Conservation (phyloP, 2,797 vertebrate genomes). For the Rousettus madagascariensis region DNA sequence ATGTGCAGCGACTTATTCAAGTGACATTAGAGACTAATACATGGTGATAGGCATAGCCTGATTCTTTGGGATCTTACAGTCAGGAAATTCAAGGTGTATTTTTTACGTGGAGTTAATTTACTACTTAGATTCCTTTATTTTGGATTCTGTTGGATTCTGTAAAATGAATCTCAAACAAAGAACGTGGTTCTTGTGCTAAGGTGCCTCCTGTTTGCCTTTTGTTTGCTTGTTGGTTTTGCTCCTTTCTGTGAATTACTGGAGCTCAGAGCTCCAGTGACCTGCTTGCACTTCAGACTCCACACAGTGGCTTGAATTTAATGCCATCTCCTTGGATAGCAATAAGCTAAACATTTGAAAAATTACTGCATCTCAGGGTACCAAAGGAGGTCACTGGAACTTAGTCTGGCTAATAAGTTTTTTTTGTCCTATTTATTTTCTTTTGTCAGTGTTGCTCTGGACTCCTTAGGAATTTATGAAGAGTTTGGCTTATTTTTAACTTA, state of each 20-base stretch:
- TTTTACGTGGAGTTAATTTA: not conserved
- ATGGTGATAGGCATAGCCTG: not conserved
- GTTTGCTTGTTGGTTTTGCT: constrained; percentile 20
- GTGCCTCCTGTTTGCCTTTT: not conserved
- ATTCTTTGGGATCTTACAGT: not conserved
- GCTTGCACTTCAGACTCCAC: not conserved
- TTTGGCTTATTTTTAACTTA: not conserved
- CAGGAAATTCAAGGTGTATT: not conserved
- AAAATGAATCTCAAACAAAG: constrained; percentile 1
- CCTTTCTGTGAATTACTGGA: constrained; percentile 43
- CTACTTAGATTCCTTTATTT: not conserved
- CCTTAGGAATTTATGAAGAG: constrained; percentile 35
- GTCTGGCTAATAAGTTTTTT: constrained; percentile 45
- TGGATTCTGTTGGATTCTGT: not conserved
- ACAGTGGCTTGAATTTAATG: constrained; percentile 34
- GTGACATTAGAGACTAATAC: not conserved
- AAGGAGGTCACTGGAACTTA: constrained; percentile 54
- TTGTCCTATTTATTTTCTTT: constrained; percentile 45
- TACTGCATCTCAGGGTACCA: not conserved
- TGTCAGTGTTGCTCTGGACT: constrained; percentile 22
- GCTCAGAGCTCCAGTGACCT: constrained; percentile 16
- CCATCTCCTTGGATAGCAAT: constrained; percentile 23
- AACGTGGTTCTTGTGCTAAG: not conserved
- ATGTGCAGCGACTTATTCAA: not conserved
- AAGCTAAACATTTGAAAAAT: constrained; percentile 68